Evolutionary conservation across 2,113 vertebrate genomes (phyloP), one percentile per base, ranked within the genome.

Genomic region (Raja brachyura): DNA sequence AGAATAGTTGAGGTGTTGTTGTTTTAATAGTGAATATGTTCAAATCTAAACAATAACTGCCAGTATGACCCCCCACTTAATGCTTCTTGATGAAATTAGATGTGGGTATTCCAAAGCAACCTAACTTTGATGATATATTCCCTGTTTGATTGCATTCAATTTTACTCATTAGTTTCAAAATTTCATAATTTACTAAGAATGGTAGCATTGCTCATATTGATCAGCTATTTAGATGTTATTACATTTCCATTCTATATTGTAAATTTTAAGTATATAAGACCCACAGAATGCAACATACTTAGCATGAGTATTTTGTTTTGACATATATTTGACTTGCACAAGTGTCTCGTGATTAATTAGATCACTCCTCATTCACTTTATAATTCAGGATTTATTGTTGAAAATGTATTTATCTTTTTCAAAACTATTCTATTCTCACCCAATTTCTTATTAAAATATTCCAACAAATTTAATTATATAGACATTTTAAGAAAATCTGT

Each of bases 161-260:
- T 22, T 22, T 70, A 33, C 31, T 73, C 2, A 28, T 74, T 73
- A 6, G 66, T 25, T 48, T 70, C 90, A 90, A 25, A 25, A 73
- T 90, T 39, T 90, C 66, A 92, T 28, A 92, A 74, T 92, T 92
- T 92, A 68, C 73, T 74, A 68, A 33, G 66, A 92, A 92, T 31
- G 66, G 33, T 90, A 90, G 70, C 63, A 90, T 90, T 90, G 31
- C 88, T 48, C 39, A 48, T 39, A 68, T 90, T 73, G 63, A n/a
- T 63, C 20, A 73, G 33, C 63, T 73, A 92, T 54, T 92, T 63
- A 70, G 68, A 54, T 92, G 73, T 92, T 92, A 92, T 22, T 70
- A 25, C 14, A 39, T 92, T 74, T 92, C 39, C 66, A 73, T 18
- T 90, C 20, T 13, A 4, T 73, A 92, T 74, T 92, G 68, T 73